Base-by-base conservation (phyloP, 2,113 vertebrate species). In the Phalacrocorax carbo region DNA sequence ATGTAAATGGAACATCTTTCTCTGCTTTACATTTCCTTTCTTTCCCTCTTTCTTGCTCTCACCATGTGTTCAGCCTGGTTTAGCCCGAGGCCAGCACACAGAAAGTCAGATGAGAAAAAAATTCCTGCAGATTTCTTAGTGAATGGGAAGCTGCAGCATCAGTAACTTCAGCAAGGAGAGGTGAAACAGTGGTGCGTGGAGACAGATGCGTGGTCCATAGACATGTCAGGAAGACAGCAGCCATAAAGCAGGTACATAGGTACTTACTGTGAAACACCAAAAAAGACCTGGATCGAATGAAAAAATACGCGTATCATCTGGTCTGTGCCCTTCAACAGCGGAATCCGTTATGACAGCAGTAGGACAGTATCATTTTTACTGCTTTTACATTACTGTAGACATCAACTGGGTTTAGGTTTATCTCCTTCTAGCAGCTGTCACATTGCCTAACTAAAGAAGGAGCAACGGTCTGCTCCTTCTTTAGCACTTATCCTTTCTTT, bases 21-120 rank as follows among this genome's bases (percentile, higher is more conserved):
- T 94, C 71, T 95, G 91, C 92, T 95, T 95, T 96, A 93, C 89
- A 93, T 94, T 96, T 93, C 93, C 94, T 72, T 83, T 86, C 70
- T 86, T 79, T 72, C 54, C 46, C 15, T 91, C 15, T 86, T 79
- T 76, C 73, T 91, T 68, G 79, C 57, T 76, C 29, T 82, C 69
- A 61, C 88, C 75, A 91, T 94, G 86, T 95, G 94, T 90, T 87
- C 85, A 70, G 85, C 34, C 44, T 89, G 51, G 26, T 77, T 94
- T 95, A 88, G 96, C 95, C 81, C 0, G 16, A 92, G 91, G 96
- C 94, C 54, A 93, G 48, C 54, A 92, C 61, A 72, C 55, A 72
- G 58, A 85, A 88, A 75, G 64, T 76, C 68, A 90, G 85, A 94
- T 73, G 79, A 66, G 94, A 85, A 76, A 88, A 72, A 72, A 79